Conservation (phyloP, 2,888 invertebrate genomes). For the Cistogaster globosa region DNA sequence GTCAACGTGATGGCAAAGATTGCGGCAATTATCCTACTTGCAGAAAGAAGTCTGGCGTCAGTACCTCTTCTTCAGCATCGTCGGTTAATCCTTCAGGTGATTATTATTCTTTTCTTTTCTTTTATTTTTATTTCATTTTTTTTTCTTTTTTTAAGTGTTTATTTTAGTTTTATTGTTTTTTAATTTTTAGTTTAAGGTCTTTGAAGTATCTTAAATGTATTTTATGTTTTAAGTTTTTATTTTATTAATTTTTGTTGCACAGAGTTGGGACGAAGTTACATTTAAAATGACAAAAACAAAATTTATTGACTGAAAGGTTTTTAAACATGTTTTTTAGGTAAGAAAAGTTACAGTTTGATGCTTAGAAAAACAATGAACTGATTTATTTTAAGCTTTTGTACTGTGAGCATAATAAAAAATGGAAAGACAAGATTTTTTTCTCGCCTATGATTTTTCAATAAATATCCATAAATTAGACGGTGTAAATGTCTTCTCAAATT, state of each 20-base stretch:
- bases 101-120: conserved; percentile 73
- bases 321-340: not conserved
- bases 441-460: too few relatives aligned
- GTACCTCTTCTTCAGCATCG: conserved; percentile 75
- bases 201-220: conserved; percentile 15
- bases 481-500: too few relatives aligned
- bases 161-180: conserved; percentile 12
- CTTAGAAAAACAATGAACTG: too few relatives aligned
- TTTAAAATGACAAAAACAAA: too few relatives aligned
- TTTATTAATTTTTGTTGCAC: not conserved
- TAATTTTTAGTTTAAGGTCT: not conserved
- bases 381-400: too few relatives aligned
- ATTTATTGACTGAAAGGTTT: not conserved
- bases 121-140: conserved; percentile 59
- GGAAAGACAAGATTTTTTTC: too few relatives aligned
- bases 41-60: conserved; percentile 83
- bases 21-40: conserved; percentile 89
- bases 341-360: too few relatives aligned
- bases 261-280: too few relatives aligned
- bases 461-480: too few relatives aligned
- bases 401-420: too few relatives aligned
- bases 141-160: conserved; percentile 14
- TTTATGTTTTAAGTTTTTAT: not conserved
- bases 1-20: conserved; percentile 84
- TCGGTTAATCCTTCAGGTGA: conserved; percentile 82